Conservation (phyloP, 2,888 invertebrate species). For the Caradrina clavipalpis region DNA sequence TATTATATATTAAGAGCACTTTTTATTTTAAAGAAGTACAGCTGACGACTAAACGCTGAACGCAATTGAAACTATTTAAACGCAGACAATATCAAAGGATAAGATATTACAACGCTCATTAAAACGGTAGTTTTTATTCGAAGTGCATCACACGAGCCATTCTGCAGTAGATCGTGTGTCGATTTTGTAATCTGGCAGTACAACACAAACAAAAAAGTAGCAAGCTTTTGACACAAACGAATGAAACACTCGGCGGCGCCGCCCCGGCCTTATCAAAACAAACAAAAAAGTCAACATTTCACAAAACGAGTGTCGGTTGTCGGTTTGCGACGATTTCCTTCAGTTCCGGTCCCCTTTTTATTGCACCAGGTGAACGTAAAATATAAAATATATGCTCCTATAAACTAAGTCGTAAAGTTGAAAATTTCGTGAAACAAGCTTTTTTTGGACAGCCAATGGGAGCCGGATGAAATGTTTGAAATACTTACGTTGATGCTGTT, state of each 20-base stretch:
- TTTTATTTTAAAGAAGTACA: too few relatives aligned
- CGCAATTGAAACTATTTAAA: too few relatives aligned
- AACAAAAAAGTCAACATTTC: constrained; percentile 58
- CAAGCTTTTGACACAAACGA: constrained; percentile 37
- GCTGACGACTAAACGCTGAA: too few relatives aligned
- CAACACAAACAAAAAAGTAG: constrained; percentile 19
- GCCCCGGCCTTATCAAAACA: constrained; percentile 50
- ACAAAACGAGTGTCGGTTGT: constrained; percentile 55
- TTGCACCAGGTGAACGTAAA: constrained; percentile 73
- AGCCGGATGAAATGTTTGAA: constrained; percentile 55
- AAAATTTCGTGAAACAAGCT: constrained; percentile 76
- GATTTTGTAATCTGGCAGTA: constrained; percentile 10
- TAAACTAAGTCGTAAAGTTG: constrained; percentile 80
- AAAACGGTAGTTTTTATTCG: not conserved
- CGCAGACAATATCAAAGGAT: too few relatives aligned
- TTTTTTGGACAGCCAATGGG: constrained; percentile 60
- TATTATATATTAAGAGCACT: too few relatives aligned
- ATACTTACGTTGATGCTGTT: constrained; percentile 9
- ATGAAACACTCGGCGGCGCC: constrained; percentile 16
- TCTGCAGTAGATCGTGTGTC: constrained; percentile 11
- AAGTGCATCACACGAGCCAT: not conserved
- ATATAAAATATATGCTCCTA: constrained; percentile 79
- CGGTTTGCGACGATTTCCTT: constrained; percentile 63
- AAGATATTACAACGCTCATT: too few relatives aligned
- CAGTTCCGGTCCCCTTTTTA: constrained; percentile 60